phyloP scores from a whole-genome alignment of 2,113 vertebrate species.

The Eidolon helvum region DNA sequence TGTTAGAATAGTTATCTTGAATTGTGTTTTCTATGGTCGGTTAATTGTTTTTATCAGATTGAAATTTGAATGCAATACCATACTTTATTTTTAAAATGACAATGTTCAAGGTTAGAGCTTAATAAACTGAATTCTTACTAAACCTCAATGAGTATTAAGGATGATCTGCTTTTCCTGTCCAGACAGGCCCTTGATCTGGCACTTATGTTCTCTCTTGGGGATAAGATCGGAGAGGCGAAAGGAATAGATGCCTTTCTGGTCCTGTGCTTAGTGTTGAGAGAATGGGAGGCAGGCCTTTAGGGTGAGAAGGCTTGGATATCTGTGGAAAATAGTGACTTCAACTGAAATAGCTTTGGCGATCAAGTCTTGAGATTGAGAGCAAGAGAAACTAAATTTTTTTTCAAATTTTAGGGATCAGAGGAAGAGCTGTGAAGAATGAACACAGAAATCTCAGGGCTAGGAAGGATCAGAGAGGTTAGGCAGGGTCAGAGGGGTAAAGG shows the following conservation, averaged over 20 bases:
- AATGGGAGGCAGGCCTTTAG: not conserved
- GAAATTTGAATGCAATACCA: not conserved
- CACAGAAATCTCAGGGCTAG: not conserved
- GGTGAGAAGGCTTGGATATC: not conserved
- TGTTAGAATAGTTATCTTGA: constrained; percentile 32
- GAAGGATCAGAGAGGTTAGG: not conserved
- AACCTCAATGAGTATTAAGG: not conserved
- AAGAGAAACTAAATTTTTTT: not conserved
- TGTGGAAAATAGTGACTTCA: constrained; percentile 27
- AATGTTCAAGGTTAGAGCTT: not conserved
- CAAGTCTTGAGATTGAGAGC: not conserved
- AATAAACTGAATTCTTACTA: constrained; percentile 28
- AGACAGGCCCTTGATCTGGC: not conserved
- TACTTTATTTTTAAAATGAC: constrained; percentile 2
- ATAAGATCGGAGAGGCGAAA: not conserved
- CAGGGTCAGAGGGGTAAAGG: not conserved
- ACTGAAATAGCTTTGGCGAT: not conserved
- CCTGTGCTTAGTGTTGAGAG: not conserved
- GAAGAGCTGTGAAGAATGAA: not conserved
- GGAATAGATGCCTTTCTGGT: not conserved
- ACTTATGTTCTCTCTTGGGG: not conserved
- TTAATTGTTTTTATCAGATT: constrained; percentile 30
- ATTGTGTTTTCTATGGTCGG: constrained; percentile 3
- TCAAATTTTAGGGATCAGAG: not conserved
- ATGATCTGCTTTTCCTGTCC: constrained; percentile 23